Percentiles rank a stretch among this genome's conserved stretches.
Evolutionary conservation across 1,140 invertebrate genomes (phyloP).

Genomic region (Bactericera cockerelli): DNA sequence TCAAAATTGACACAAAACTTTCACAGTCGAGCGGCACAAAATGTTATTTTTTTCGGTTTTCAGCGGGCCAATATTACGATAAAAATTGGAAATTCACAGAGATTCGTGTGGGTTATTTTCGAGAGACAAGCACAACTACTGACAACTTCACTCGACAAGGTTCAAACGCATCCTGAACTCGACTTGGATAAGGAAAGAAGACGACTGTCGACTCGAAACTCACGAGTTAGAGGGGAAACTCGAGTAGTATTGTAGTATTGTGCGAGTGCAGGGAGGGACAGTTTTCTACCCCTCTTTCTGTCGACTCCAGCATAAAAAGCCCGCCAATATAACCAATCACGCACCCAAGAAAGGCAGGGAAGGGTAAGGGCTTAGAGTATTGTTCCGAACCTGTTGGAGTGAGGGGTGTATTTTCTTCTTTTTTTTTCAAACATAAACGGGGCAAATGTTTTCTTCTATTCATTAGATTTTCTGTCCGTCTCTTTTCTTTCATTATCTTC

Average conservation of each 20-base stretch:
- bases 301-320: neutral
- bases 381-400: slow-evolving; percentile 2
- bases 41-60: too few species aligned
- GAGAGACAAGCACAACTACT: neutral
- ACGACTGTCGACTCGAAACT: neutral
- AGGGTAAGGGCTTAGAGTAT: neutral
- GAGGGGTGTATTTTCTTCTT: neutral
- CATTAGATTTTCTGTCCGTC: neutral
- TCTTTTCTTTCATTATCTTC: neutral
- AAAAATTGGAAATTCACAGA: too few species aligned
- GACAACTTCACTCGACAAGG: slow-evolving; percentile 6
- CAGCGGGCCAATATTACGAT: too few species aligned
- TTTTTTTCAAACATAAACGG: slow-evolving; percentile 4
- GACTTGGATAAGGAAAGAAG: neutral
- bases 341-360: neutral
- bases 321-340: slow-evolving; percentile 9
- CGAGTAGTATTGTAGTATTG: slow-evolving; percentile 1
- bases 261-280: neutral
- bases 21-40: too few species aligned
- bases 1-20: too few species aligned
- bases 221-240: neutral
- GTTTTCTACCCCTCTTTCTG: slow-evolving; percentile 6
- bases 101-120: too few species aligned
- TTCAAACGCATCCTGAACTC: slow-evolving; percentile 6
- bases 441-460: neutral